Percentiles rank a stretch among this genome's conserved stretches.
Evolutionary conservation across 1,140 invertebrate species (phyloP).

Genomic region (Camponotus vicinus): DNA sequence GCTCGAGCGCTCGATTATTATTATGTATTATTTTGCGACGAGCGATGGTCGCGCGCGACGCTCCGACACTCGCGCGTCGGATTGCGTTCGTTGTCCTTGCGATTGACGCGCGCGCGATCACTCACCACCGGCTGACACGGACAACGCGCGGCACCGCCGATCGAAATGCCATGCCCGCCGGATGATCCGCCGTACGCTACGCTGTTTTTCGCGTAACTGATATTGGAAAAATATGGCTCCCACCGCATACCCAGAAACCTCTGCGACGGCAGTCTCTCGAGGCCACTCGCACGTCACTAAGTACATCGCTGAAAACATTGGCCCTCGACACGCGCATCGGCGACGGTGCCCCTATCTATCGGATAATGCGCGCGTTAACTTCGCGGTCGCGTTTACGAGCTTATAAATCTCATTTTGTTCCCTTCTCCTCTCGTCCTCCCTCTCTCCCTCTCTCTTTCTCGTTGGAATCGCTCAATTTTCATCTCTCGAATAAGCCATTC

Average conservation of each 20-base stretch:
- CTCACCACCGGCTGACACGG: conserved; percentile 63
- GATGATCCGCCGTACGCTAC: conserved; percentile 74
- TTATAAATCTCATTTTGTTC: background rate
- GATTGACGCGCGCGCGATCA: conserved; percentile 43
- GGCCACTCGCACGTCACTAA: conserved; percentile 68
- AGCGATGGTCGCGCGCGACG: conserved; percentile 27
- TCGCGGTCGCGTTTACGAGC: conserved; percentile 37
- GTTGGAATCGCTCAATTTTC: background rate
- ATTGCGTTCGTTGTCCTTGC: conserved; percentile 22
- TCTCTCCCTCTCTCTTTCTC: background rate
- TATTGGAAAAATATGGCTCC: conserved; percentile 84
- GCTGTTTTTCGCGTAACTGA: conserved; percentile 83
- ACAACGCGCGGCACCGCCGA: conserved; percentile 37
- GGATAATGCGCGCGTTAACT: conserved; percentile 57
- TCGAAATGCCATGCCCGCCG: conserved; percentile 69
- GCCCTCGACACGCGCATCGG: conserved; percentile 44
- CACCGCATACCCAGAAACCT: conserved; percentile 84
- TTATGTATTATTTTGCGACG: conserved; percentile 40
- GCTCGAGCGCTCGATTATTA: conserved; percentile 63
- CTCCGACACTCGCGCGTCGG: conserved; percentile 44
- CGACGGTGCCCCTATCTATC: conserved; percentile 71
- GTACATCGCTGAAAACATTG: conserved; percentile 75
- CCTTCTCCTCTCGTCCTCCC: background rate
- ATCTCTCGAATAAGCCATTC: background rate
- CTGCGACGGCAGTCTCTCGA: conserved; percentile 77